These are phyloP conservation scores for Dissostichus mawsoni DNA, from an alignment of 2,113 vertebrate species.

Conservation along the genomic window DNA sequence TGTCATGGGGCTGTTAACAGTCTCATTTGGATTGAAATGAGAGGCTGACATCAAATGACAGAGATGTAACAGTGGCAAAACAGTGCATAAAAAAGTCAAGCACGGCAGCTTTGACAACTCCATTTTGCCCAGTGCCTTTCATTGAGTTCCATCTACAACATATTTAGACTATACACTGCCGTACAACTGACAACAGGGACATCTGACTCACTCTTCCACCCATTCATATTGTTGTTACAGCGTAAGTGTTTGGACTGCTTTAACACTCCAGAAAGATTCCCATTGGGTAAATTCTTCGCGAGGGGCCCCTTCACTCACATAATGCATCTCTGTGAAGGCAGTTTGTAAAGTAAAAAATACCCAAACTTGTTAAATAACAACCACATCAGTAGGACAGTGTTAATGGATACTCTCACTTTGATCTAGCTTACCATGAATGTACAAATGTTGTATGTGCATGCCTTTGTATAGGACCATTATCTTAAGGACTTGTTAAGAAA, in stretches of 20 bases:
- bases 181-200: neutral
- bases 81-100: slow-evolving; percentile 17
- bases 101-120: slow-evolving; percentile 25
- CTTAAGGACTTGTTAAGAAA: neutral
- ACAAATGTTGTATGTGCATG: too few relatives aligned
- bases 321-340: slow-evolving; percentile 31
- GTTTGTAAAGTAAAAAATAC: neutral
- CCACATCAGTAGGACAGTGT: too few relatives aligned
- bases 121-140: slow-evolving; percentile 31
- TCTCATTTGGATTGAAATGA: slow-evolving; percentile 48
- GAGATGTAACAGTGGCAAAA: slow-evolving; percentile 32
- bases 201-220: slow-evolving; percentile 11
- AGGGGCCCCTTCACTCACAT: slow-evolving; percentile 25
- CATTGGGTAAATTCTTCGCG: slow-evolving; percentile 16
- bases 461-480: neutral
- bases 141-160: slow-evolving; percentile 26
- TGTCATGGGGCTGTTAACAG: slow-evolving; percentile 30
- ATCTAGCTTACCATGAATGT: too few relatives aligned
- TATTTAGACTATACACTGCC: slow-evolving; percentile 6
- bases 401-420: too few relatives aligned
- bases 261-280: slow-evolving; percentile 20
- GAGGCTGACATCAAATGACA: slow-evolving; percentile 25
- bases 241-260: slow-evolving; percentile 12
- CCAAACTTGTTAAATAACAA: too few relatives aligned
- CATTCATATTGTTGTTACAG: slow-evolving; percentile 22